A percentile compares a stretch with the other conserved stretches of the same genome.
Evolutionary conservation across 2,797 vertebrate genomes (phyloP).

Genomic region (Sebastes itinus): DNA sequence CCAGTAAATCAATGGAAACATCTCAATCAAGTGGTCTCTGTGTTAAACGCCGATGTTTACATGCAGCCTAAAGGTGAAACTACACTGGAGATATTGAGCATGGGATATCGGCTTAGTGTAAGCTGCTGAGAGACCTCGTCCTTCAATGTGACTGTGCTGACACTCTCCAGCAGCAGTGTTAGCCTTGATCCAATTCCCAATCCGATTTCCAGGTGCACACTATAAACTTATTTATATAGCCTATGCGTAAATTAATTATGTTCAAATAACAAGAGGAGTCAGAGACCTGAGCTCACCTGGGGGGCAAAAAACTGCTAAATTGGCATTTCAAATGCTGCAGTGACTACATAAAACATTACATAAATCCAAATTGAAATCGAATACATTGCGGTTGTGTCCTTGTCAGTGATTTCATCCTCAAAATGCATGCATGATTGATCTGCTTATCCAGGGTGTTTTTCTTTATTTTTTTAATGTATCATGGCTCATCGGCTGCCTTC

Average conservation of each 20-base stretch:
- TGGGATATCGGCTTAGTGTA: neutral
- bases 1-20: neutral
- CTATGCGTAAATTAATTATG: neutral
- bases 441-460: neutral
- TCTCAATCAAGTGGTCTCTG: neutral
- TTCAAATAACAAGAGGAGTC: neutral
- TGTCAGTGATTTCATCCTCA: neutral
- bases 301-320: too few relatives aligned
- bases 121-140: neutral
- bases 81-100: neutral
- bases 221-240: neutral
- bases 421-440: neutral
- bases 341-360: neutral
- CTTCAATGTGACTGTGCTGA: neutral
- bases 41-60: neutral
- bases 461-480: neutral
- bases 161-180: neutral
- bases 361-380: neutral
- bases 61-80: neutral
- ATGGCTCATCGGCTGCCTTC: neutral
- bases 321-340: neutral
- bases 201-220: neutral
- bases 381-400: neutral
- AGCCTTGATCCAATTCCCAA: neutral
- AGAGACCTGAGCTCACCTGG: neutral